These are phyloP conservation scores for Coleophora deauratella DNA, from an alignment of 2,888 invertebrate species.

Conservation along the genomic window DNA sequence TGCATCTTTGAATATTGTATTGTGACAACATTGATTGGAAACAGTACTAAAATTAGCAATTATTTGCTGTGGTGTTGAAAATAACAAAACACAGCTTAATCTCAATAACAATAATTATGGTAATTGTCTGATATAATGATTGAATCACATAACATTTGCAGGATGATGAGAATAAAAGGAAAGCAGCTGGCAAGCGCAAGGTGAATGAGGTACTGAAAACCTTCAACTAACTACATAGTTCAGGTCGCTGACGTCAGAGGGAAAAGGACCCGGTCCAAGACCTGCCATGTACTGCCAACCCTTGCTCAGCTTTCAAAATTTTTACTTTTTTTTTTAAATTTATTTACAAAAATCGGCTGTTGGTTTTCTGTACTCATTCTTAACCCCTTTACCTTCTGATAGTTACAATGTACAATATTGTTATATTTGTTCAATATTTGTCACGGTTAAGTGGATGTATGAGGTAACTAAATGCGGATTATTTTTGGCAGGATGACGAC, in stretches of 20 bases:
- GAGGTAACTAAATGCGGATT: neutral
- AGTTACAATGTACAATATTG: conserved; percentile 22
- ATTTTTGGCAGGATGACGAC: conserved; percentile 73
- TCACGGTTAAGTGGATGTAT: too few relatives aligned
- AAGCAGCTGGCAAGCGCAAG: conserved; percentile 68
- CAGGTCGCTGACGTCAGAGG: conserved; percentile 41
- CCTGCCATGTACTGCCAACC: neutral
- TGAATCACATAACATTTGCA: conserved; percentile 40
- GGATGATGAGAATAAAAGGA: conserved; percentile 72
- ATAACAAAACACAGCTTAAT: too few relatives aligned
- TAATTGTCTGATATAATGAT: too few relatives aligned
- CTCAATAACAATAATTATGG: too few relatives aligned
- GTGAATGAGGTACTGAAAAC: conserved; percentile 74
- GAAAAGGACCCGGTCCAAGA: conserved; percentile 38
- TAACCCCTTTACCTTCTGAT: conserved; percentile 63
- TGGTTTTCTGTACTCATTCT: conserved; percentile 69
- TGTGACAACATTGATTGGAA: too few relatives aligned
- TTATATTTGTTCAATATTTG: too few relatives aligned
- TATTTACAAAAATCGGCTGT: conserved; percentile 45
- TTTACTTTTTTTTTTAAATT: conserved; percentile 8
- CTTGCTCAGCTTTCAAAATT: neutral
- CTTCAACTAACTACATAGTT: conserved; percentile 55
- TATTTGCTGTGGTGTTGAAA: too few relatives aligned
- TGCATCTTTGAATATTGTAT: too few relatives aligned
- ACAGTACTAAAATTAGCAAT: too few relatives aligned